Percentiles rank a stretch among this genome's conserved stretches.
Evolutionary conservation across 2,797 vertebrate genomes (phyloP).

Genomic region (Mus minutoides): DNA sequence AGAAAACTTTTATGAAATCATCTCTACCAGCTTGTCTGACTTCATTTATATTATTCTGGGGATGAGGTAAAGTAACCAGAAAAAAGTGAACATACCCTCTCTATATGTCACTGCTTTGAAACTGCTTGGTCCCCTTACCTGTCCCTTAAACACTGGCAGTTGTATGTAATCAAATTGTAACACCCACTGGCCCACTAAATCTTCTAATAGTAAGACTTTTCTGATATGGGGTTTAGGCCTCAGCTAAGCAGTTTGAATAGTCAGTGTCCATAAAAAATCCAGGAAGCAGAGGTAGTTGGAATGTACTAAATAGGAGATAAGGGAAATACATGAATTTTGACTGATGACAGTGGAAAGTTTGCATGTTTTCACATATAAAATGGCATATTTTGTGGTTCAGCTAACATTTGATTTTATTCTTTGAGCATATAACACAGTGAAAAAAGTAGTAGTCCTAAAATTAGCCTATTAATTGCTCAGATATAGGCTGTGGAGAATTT

Average conservation of each 20-base stretch:
- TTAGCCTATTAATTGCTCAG: background rate
- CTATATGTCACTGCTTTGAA: constrained; percentile 10
- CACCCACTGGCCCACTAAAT: background rate
- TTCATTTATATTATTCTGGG: constrained; percentile 20
- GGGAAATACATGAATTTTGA: background rate
- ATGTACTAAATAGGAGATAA: background rate
- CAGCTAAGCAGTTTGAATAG: background rate
- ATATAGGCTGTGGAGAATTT: background rate
- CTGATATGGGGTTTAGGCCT: background rate
- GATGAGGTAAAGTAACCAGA: constrained; percentile 18
- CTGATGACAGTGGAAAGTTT: background rate
- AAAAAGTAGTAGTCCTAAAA: background rate
- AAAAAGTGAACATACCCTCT: constrained; percentile 21
- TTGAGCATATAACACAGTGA: background rate
- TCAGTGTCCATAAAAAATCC: background rate
- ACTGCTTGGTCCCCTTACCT: background rate
- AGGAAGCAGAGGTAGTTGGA: background rate
- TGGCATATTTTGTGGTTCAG: background rate
- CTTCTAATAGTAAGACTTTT: background rate
- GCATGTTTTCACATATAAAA: background rate
- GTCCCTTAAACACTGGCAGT: background rate
- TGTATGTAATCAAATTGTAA: background rate
- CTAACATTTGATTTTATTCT: background rate
- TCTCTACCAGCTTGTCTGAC: background rate
- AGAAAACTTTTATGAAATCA: constrained; percentile 30